phyloP scores from a whole-genome alignment of 2,797 vertebrate genomes.

The Parotocinclus haroldoi region DNA sequence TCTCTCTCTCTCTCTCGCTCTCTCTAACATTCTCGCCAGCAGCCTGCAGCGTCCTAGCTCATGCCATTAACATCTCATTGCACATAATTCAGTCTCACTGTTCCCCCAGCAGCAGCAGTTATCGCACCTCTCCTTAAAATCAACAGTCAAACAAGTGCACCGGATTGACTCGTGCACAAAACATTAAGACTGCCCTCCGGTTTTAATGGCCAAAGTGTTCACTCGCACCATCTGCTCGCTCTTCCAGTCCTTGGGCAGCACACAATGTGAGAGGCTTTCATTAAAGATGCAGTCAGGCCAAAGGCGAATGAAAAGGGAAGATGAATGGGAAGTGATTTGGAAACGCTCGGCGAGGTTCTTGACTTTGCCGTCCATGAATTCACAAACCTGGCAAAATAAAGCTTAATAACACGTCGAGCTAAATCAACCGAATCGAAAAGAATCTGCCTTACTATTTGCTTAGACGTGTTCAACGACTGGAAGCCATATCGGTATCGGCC shows the following conservation, averaged over 20 bases:
- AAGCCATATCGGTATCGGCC: too few species aligned
- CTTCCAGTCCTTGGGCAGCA: slow-evolving; percentile 1
- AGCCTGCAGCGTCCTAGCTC: slow-evolving; percentile 42
- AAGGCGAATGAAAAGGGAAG: background rate
- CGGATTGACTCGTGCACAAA: background rate
- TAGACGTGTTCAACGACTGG: too few species aligned
- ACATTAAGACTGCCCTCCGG: slow-evolving; percentile 26
- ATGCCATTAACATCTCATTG: slow-evolving; percentile 42
- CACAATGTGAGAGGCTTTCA: background rate
- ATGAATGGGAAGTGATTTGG: too few species aligned
- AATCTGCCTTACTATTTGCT: too few species aligned
- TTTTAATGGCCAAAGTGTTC: slow-evolving; percentile 39
- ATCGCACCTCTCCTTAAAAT: background rate
- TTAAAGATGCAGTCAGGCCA: background rate
- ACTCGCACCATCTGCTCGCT: slow-evolving; percentile 35
- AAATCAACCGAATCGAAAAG: too few species aligned
- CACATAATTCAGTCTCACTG: slow-evolving; percentile 25
- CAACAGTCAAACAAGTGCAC: background rate
- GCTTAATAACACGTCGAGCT: too few species aligned
- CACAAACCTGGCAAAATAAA: too few species aligned
- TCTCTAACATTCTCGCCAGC: background rate
- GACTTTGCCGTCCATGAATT: too few species aligned
- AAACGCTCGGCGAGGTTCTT: too few species aligned
- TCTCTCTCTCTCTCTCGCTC: too few species aligned
- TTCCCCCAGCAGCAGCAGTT: slow-evolving; percentile 24